Conservation (phyloP, 2,113 vertebrate species). For the Cryptotis parvus region DNA sequence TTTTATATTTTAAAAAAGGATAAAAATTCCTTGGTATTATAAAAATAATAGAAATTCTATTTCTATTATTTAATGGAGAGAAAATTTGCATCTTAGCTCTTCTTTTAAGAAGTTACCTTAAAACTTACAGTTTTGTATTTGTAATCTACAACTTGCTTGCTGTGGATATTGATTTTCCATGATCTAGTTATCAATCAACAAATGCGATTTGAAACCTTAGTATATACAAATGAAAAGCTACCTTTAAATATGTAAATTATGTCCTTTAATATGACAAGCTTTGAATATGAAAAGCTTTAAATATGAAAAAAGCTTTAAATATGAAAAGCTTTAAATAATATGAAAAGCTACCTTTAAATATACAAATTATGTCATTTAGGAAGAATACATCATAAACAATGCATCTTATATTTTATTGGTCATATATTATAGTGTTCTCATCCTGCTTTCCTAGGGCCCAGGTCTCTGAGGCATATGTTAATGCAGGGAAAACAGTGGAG, state of each 20-base stretch:
- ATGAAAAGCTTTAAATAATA: too few species aligned
- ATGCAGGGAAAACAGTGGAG: too few species aligned
- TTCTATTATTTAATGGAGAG: background rate
- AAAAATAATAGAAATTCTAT: conserved; percentile 31
- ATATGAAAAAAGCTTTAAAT: too few species aligned
- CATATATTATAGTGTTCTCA: background rate
- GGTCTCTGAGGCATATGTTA: too few species aligned
- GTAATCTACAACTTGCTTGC: background rate
- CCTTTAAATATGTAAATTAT: conserved; percentile 22
- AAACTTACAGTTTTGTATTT: background rate
- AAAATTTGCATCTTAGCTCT: background rate
- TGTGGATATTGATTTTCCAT: background rate
- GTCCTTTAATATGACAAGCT: too few species aligned
- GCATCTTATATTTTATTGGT: background rate
- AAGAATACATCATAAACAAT: conserved; percentile 30
- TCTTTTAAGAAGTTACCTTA: background rate
- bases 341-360: conserved; percentile 40
- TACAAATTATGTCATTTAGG: background rate
- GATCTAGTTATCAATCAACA: conserved; percentile 37
- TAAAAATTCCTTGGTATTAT: background rate
- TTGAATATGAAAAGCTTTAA: too few species aligned
- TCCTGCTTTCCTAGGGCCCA: too few species aligned
- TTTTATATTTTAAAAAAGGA: conserved; percentile 36
- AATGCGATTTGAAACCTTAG: conserved; percentile 41
- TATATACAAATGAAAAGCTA: conserved; percentile 34